Conservation (phyloP, 2,113 vertebrate genomes). For the Gambusia holbrooki region DNA sequence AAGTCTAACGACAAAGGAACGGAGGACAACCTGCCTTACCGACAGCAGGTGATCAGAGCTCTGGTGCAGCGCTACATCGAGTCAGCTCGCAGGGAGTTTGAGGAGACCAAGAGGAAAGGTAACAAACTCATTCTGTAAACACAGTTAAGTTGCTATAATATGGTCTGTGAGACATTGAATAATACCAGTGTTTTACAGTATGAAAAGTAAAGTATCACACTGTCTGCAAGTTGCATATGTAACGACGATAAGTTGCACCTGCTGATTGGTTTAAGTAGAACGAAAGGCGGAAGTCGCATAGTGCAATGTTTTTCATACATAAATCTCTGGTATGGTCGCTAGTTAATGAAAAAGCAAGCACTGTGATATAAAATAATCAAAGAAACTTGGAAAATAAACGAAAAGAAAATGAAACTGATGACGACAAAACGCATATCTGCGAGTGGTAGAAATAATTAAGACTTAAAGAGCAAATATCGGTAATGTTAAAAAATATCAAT, state of each 20-base stretch:
- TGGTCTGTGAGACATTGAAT: background rate
- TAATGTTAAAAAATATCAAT: too few species aligned
- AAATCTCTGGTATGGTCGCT: background rate
- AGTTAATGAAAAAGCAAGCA: background rate
- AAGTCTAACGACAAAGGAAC: constrained; percentile 54
- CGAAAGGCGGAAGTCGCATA: too few species aligned
- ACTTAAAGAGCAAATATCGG: too few species aligned
- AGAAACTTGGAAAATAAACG: background rate
- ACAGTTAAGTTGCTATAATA: background rate
- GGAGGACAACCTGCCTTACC: constrained; percentile 78
- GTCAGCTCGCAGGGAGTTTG: constrained; percentile 86
- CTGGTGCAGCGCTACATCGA: constrained; percentile 90
- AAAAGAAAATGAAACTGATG: background rate
- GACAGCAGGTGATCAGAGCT: constrained; percentile 84
- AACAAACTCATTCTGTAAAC: background rate
- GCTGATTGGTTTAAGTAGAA: too few species aligned
- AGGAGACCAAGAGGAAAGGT: constrained; percentile 89
- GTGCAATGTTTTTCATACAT: background rate
- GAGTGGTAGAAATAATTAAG: too few species aligned
- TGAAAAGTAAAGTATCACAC: background rate
- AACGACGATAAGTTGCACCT: too few species aligned
- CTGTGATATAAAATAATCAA: background rate
- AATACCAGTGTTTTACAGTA: background rate
- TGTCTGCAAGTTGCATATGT: background rate
- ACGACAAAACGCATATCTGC: background rate